These are phyloP conservation scores for Drosophila eohydei DNA, from an alignment of 2,888 invertebrate species.

Conservation along the genomic window DNA sequence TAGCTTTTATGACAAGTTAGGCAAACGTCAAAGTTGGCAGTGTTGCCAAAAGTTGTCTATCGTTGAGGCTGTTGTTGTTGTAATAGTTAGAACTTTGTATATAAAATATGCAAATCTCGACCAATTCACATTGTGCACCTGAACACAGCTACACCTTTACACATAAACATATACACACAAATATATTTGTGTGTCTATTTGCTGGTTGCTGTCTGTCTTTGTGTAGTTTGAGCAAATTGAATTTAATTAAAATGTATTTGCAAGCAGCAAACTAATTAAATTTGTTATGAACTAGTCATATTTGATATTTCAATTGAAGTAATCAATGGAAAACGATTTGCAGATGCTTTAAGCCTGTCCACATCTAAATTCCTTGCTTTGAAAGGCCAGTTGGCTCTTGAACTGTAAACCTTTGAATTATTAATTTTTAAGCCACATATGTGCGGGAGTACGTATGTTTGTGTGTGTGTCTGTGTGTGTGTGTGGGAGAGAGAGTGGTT, in stretches of 20 bases:
- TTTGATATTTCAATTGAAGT: constrained; percentile 44
- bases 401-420: constrained; percentile 76
- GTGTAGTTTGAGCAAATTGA: constrained; percentile 51
- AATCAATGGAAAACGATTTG: constrained; percentile 60
- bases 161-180: neutral
- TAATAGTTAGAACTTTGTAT: constrained; percentile 9
- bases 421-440: constrained; percentile 74
- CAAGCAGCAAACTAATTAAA: constrained; percentile 53
- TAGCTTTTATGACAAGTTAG: constrained; percentile 61
- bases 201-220: constrained; percentile 13
- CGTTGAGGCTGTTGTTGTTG: constrained; percentile 8
- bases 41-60: constrained; percentile 42
- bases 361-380: constrained; percentile 14
- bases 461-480: constrained; percentile 14
- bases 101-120: constrained; percentile 42
- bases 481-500: constrained; percentile 17
- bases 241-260: constrained; percentile 63
- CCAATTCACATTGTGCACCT: constrained; percentile 8
- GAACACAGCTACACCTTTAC: neutral
- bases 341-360: constrained; percentile 30
- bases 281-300: constrained; percentile 30
- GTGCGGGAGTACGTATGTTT: constrained; percentile 7
- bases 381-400: constrained; percentile 45
- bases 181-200: neutral
- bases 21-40: constrained; percentile 53